Conservation (phyloP, 2,797 vertebrate species). For the Lacerta viridis region DNA sequence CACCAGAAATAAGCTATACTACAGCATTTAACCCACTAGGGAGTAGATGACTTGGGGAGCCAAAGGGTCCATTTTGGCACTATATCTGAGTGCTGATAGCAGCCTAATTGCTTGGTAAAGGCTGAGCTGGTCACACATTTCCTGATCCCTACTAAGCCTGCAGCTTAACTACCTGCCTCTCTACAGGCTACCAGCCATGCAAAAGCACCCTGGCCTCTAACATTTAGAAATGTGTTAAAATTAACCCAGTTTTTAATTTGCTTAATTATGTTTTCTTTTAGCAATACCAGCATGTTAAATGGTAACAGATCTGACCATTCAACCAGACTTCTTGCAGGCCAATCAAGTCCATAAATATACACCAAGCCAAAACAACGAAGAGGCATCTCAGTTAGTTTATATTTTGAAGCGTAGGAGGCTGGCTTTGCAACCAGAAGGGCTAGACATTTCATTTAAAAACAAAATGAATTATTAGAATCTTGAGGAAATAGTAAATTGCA, state of each 20-base stretch:
- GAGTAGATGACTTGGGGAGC: not conserved
- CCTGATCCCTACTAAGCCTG: not conserved
- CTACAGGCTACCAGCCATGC: not conserved
- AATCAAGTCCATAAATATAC: not conserved
- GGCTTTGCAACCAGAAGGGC: constrained; percentile 27
- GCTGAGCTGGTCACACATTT: not conserved
- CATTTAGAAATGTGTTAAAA: not conserved
- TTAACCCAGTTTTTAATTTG: fast-evolving
- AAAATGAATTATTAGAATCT: constrained; percentile 44
- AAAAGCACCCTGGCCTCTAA: not conserved
- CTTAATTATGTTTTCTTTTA: not conserved
- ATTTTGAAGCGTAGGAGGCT: not conserved
- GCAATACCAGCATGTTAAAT: not conserved
- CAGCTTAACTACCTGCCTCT: not conserved
- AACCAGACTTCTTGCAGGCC: not conserved
- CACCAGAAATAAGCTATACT: not conserved
- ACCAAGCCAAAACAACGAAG: not conserved
- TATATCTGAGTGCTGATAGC: not conserved
- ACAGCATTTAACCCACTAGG: not conserved
- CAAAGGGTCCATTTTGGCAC: not conserved
- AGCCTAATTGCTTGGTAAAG: not conserved
- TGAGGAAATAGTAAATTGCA: constrained; percentile 42
- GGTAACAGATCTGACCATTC: fast-evolving
- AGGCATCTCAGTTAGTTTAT: not conserved
- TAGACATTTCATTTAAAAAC: constrained; percentile 44